Base-by-base conservation (phyloP, 2,888 invertebrate genomes). In the Incurvaria masculella region DNA sequence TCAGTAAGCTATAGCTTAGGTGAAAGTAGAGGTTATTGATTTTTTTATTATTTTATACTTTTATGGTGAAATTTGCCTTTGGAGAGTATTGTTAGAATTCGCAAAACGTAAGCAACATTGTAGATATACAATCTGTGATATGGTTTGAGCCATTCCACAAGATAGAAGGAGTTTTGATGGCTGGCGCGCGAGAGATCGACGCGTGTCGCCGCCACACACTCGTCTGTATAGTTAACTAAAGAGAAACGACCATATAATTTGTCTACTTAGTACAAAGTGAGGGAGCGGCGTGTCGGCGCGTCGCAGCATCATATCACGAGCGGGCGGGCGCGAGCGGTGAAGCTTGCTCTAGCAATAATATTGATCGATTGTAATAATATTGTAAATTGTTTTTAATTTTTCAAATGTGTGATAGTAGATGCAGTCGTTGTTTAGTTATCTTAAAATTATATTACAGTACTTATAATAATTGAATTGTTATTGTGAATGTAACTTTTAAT, bases 391-490 rank as follows among this genome's bases (percentile, higher is more conserved):
- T 75, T 47, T 76, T 73, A 71, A 75, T 76, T 70, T 74, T 79
- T 79, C 75, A 73, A 79, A 79, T 76, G 79, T 79, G 79, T 79
- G 79, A 79, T 79, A 78, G 78, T 79, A 79, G 79, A 71, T 72
- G 78, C 76, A 75, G 78, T 79, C 78, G 79, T 79, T 79, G 78
- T 79, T 79, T 79, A 78, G 74, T 78, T 76, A 76, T 73, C 67
- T 72, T 73, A 72, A 64, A 17, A 41, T 41, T 8, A 20, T 20
- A 41, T 41, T 41, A 63, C 58, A 61, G 61, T 55, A 67, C 68
- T 70, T 65, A 65, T 68, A 68, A 59, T 60, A 59, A 64, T 72
- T 73, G 63, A 74, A 75, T 73, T 72, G 76, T 78, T 79, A 76
- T 74, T 65, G 75, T 75, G 76, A 67, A 68, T 74, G 75, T 78